Conservation (phyloP, 2,888 invertebrate genomes). For the Sphaerophoria taeniata region DNA sequence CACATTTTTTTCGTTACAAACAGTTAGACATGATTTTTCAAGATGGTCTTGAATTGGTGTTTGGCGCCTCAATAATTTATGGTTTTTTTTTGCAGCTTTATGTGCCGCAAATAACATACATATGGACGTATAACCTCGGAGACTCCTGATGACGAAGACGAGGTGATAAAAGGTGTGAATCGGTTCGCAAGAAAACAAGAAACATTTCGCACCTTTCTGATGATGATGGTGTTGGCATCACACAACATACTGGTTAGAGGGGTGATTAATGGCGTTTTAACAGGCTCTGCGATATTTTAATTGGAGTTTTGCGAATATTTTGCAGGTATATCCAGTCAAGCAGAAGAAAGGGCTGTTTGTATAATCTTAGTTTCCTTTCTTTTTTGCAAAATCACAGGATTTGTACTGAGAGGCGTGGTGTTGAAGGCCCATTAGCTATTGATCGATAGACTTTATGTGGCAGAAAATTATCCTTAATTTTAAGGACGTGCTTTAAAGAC, state of each 20-base stretch:
- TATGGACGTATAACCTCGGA: conserved; percentile 3
- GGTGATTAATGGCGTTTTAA: conserved; percentile 82
- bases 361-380: not conserved
- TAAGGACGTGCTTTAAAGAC: conserved; percentile 45
- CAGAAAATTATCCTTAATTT: conserved; percentile 49
- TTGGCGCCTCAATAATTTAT: conserved; percentile 72
- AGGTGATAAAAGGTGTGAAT: conserved; percentile 70
- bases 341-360: conserved; percentile 25
- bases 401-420: conserved; percentile 1
- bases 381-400: conserved; percentile 37
- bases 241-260: conserved; percentile 79
- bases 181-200: conserved; percentile 69
- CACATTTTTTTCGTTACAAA: not conserved
- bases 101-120: conserved; percentile 70
- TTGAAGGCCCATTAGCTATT: conserved; percentile 23
- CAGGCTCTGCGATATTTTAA: conserved; percentile 78
- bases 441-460: conserved; percentile 42
- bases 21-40: conserved; percentile 15
- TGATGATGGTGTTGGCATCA: conserved; percentile 68
- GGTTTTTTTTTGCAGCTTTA: conserved; percentile 55
- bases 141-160: too few species aligned
- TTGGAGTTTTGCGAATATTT: conserved; percentile 44
- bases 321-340: not conserved
- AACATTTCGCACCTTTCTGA: conserved; percentile 74
- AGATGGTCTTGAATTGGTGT: conserved; percentile 33